Evolutionary conservation across 2,888 invertebrate genomes (phyloP), one percentile per base, ranked within the genome.

Genomic region (Scaptodrosophila latifasciaeformis): DNA sequence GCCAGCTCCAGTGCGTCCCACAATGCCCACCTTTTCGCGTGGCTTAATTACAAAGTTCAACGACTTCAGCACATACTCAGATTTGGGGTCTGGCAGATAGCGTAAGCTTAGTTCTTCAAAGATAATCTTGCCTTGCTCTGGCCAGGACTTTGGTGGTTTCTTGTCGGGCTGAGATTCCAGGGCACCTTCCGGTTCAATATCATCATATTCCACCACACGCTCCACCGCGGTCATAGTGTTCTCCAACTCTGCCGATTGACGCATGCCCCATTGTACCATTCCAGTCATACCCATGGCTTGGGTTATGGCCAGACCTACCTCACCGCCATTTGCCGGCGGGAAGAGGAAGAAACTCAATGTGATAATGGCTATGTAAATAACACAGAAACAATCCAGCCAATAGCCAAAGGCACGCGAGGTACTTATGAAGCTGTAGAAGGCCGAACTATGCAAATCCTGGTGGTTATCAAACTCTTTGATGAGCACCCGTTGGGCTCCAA

Each of bases 401-500:
- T 96, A 94, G 0, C 96, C 97, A 81, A 99, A 96, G 67, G 98
- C 97, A 53, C 97, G 91, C 15, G 95, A 94, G 7, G 95, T 93
- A 0, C 94, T 91, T 37, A 99, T 91, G 85, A 96, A 96, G 66
- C 96, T 88, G 82, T 92, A 97, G 93, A 95, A 98, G 2, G 97
- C 93, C 1, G 97, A 93, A 49, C 96, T 94, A 81, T 98, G 96
- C 0, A 92, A 83, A 79, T 94, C 94, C 84, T 94, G 94, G 72
- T 93, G 92, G 62, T 90, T 89, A 76, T 95, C 95, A 77, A 95
- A 95, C 82, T 95, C 94, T 27, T 89, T 87, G 29, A 91, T 90
- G 35, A 97, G 90, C 29, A 92, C 90, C 34, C 90, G 88, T 82
- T 96, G 93, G 0, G 94, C 95, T 1, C 91, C 90, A 83, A 95